Evolutionary conservation across 2,797 vertebrate genomes (phyloP), one percentile per base, ranked within the genome.

Genomic region (Leptatherina wallacei): DNA sequence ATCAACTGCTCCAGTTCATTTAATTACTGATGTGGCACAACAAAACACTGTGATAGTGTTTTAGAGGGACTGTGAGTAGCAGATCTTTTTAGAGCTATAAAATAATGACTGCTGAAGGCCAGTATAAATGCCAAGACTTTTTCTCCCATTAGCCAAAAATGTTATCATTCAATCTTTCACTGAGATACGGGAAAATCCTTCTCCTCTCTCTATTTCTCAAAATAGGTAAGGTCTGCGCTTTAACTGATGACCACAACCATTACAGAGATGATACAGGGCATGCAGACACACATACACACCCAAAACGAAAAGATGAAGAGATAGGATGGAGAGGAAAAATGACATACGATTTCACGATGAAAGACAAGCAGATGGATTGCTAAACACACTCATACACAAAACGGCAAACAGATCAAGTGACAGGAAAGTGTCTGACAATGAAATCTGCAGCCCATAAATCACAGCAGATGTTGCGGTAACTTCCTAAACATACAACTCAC

Each of bases 241-340:
- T 82, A 89, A 91, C 86, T 89, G 90, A 87, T 92, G 85, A 93
- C 90, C 89, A 77, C 33, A 42, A 62, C 73, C 65, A 73, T 88
- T 81, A 84, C 58, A 49, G 52, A 80, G 73, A 77, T 1, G 52
- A 84, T 70, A 16, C 56, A 54, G 56, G 66, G 71, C 61, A 76
- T 65, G 65, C 60, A 49, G 56, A 71, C 62, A 77, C 33, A 35
- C 33, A 35, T 6, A 32, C 33, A 10, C 40, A 71, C 47, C 64
- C 20, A 70, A 81, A 69, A 80, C 56, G 74, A 44, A 81, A 77
- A 83, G 82, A 88, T 87, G 57, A 78, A 61, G 71, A 71, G 84
- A 92, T 88, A 91, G 62, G 1, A 30, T 20, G 12, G 66, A 72
- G 63, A 81, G 65, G 65, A 81, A 71, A 78, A 84, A 85, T 71